Evolutionary conservation across 1,140 invertebrate species (phyloP).

Genomic region (Ooceraea biroi): DNA sequence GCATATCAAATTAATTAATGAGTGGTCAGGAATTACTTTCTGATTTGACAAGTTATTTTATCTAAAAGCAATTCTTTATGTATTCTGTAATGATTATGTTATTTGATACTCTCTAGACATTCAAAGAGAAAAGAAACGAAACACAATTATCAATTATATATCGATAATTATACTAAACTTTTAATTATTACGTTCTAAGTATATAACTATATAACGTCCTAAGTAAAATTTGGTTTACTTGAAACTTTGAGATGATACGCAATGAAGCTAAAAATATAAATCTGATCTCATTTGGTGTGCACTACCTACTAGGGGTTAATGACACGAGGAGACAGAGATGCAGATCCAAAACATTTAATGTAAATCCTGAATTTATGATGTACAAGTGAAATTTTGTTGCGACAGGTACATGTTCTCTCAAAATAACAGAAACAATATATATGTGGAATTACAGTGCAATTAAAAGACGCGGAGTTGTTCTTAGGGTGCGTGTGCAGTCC

Average conservation of each 20-base stretch:
- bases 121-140: too few species aligned
- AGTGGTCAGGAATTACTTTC: background rate
- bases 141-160: too few species aligned
- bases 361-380: background rate
- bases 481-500: conserved; percentile 55
- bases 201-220: too few species aligned
- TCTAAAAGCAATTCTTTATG: too few species aligned
- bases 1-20: background rate
- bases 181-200: too few species aligned
- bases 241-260: background rate
- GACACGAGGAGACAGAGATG: background rate
- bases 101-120: too few species aligned
- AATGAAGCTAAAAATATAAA: conserved; percentile 37
- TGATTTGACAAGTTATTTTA: background rate
- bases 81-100: too few species aligned
- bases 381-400: background rate
- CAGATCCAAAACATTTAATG: background rate
- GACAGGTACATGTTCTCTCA: background rate
- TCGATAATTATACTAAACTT: too few species aligned
- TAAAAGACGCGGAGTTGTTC: conserved; percentile 45
- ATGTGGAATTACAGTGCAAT: background rate
- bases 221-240: background rate
- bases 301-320: background rate
- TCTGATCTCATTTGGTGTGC: background rate
- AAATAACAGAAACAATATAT: background rate